A percentile compares a stretch with the other conserved stretches of the same genome.
phyloP scores from a whole-genome alignment of 2,113 vertebrate genomes.

The Pseudonaja textilis region DNA sequence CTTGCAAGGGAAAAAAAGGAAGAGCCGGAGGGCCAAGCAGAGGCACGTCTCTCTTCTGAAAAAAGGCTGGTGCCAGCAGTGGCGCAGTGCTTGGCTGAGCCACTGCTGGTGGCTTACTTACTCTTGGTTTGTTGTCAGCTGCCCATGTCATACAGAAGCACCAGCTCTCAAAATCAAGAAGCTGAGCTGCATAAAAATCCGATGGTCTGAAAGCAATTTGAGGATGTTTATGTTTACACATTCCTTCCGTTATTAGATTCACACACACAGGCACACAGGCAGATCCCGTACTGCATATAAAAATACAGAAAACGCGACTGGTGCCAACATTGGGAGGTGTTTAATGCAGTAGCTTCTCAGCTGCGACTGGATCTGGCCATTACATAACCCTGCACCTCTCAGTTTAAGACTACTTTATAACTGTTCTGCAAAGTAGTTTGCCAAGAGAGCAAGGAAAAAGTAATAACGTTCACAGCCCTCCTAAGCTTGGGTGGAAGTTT shows the following conservation, averaged over 20 bases:
- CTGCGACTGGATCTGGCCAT: neutral
- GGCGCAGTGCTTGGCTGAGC: neutral
- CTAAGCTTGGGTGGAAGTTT: neutral
- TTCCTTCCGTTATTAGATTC: neutral
- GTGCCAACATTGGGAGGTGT: neutral
- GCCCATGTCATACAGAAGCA: neutral
- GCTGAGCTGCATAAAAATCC: neutral
- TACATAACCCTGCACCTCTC: neutral
- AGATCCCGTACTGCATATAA: neutral
- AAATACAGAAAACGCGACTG: neutral
- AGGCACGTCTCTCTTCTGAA: neutral
- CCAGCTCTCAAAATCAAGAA: neutral
- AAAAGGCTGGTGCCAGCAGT: neutral
- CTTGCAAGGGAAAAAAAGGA: neutral
- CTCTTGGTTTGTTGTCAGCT: too few relatives aligned
- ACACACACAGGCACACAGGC: neutral
- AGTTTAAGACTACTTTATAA: neutral
- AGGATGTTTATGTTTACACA: neutral
- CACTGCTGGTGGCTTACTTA: neutral
- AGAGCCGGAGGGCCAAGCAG: neutral
- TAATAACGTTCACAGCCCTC: neutral
- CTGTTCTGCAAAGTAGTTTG: neutral
- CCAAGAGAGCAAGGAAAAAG: neutral
- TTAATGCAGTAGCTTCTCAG: neutral
- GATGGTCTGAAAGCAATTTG: neutral